phyloP scores from a whole-genome alignment of 2,113 vertebrate species.

The Psephotus haematonotus region DNA sequence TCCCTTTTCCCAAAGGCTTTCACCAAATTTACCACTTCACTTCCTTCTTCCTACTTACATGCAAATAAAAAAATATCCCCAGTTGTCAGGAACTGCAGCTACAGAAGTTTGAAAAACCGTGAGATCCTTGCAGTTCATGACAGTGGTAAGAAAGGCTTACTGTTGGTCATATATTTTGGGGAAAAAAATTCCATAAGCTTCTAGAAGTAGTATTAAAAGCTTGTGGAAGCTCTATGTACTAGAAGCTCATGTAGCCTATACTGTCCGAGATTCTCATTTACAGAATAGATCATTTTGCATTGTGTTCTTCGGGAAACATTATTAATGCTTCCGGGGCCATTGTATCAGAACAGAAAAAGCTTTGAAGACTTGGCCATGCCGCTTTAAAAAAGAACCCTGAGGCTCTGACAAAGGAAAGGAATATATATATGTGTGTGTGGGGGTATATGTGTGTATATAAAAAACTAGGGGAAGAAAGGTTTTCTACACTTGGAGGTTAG shows the following conservation, averaged over 20 bases:
- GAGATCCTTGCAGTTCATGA: not conserved
- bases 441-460: not conserved
- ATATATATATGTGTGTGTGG: rapidly evolving
- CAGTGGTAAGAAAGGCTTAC: not conserved
- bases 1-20: not conserved
- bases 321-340: not conserved
- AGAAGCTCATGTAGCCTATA: not conserved
- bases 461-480: not conserved
- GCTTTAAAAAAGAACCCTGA: not conserved
- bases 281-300: not conserved
- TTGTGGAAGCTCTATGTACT: not conserved
- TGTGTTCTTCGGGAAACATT: not conserved
- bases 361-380: not conserved
- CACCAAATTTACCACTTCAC: not conserved
- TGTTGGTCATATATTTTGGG: not conserved
- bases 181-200: not conserved
- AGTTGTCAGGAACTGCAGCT: not conserved
- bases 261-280: not conserved
- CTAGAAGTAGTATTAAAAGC: not conserved
- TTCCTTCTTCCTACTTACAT: not conserved
- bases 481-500: not conserved
- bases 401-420: not conserved
- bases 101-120: not conserved
- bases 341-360: not conserved
- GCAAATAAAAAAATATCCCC: not conserved